Base-by-base conservation (phyloP, 2,797 vertebrate species). In the Gastrophryne carolinensis region DNA sequence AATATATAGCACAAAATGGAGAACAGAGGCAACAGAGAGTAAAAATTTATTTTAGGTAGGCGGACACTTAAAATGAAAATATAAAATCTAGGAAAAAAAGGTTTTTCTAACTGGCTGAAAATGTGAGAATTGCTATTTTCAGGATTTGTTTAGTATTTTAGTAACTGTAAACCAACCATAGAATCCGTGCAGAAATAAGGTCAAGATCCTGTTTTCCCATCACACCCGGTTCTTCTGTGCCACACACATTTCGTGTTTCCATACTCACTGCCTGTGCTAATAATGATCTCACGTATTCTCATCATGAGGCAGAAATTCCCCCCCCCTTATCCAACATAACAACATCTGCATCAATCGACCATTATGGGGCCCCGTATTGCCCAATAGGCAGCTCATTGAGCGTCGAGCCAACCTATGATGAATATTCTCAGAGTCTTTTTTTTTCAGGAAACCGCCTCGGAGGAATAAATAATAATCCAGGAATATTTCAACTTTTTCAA, bases 361-460 rank as follows among this genome's bases (percentile, higher is more conserved):
- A 47, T 2, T 11, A 30, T 27, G 65, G 49, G 47, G 63, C 54
- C 8, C 41, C 65, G 21, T 63, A 19, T 61, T 50, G 4, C 66
- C 66, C 60, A 39, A 74, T 74, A 35, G 72, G 13, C 21, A 19
- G 29, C 47, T 54, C 66, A 53, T 63, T 70, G 39, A 39, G 37
- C 19, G 15, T 6, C 4, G 6, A 53, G 65, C 65, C 73, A 76
- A 54, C 34, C 56, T 15, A 13, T 58, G 53, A 70, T 63, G 54
- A 54, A 62, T 35, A 63, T 13, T 11, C 49, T 54, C 50, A 35
- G 73, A n/a, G n/a, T n/a, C n/a, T n/a, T n/a, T 70, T 70, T 44
- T 69, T 76, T 76, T 62, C 15, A 76, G 73, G 57, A 76, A 76
- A 63, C 65, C 57, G 35, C 73, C 17, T 27, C 47, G 73, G 57